Evolutionary conservation across 2,797 vertebrate species (phyloP).

Genomic region (Hippopotamyrus pictus): DNA sequence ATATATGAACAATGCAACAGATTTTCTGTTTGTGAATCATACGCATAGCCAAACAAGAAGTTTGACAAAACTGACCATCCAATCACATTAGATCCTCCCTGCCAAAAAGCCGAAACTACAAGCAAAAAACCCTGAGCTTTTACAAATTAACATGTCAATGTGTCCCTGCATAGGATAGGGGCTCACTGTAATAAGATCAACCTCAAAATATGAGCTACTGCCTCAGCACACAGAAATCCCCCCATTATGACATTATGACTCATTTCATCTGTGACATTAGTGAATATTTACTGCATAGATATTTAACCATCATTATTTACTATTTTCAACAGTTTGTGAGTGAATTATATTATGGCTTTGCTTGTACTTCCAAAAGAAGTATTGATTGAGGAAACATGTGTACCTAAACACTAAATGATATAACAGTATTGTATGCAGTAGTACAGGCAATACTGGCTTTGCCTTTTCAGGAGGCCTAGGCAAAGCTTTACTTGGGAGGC

Average conservation of each 20-base stretch:
- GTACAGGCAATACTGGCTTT: background rate
- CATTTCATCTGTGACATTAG: background rate
- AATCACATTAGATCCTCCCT: background rate
- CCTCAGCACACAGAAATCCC: background rate
- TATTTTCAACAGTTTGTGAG: background rate
- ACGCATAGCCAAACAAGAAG: background rate
- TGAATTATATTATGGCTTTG: background rate
- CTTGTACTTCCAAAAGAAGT: background rate
- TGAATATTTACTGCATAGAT: background rate
- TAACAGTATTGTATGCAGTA: background rate
- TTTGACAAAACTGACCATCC: background rate
- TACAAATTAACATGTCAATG: background rate
- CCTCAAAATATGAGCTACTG: background rate
- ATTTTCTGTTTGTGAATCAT: background rate
- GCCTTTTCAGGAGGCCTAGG: background rate
- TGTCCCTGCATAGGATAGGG: background rate
- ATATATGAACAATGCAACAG: background rate
- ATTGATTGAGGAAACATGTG: background rate
- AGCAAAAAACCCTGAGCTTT: background rate
- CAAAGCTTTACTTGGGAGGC: background rate
- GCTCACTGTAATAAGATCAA: background rate
- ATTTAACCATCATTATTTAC: background rate
- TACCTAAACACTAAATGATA: background rate
- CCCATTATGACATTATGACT: background rate
- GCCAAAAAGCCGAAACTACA: background rate